phyloP scores from a whole-genome alignment of 2,797 vertebrate species.

The Sarcophilus harrisii region DNA sequence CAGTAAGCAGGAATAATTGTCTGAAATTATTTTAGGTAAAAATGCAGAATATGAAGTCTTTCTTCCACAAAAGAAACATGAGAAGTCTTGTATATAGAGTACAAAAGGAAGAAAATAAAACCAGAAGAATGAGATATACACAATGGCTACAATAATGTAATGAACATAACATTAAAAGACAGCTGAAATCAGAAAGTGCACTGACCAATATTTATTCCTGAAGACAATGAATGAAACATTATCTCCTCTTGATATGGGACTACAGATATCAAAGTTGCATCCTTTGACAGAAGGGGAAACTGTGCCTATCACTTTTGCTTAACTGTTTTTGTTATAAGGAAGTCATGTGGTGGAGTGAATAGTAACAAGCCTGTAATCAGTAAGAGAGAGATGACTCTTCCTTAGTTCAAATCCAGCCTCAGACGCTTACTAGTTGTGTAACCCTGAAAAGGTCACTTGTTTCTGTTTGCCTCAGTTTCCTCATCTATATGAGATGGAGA shows the following conservation, averaged over 20 bases:
- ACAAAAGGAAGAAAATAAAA: neutral
- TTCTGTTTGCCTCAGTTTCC: neutral
- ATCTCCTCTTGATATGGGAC: neutral
- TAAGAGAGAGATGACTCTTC: neutral
- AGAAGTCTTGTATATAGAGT: neutral
- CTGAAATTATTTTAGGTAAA: neutral
- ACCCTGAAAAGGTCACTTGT: neutral
- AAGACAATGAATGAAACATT: neutral
- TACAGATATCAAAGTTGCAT: neutral
- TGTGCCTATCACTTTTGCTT: neutral
- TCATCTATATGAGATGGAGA: neutral
- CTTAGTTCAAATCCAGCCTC: neutral
- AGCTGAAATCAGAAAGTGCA: neutral
- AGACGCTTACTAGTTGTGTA: neutral
- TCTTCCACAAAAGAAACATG: neutral
- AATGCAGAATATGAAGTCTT: neutral
- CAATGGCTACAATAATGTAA: neutral
- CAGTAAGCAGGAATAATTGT: neutral
- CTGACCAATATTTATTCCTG: neutral
- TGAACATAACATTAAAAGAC: neutral
- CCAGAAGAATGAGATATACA: neutral
- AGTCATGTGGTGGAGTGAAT: neutral
- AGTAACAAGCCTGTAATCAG: neutral
- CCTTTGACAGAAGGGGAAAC: neutral
- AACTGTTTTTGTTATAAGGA: neutral